These are phyloP conservation scores for Puntigrus tetrazona DNA, from an alignment of 2,113 vertebrate species.

Conservation along the genomic window DNA sequence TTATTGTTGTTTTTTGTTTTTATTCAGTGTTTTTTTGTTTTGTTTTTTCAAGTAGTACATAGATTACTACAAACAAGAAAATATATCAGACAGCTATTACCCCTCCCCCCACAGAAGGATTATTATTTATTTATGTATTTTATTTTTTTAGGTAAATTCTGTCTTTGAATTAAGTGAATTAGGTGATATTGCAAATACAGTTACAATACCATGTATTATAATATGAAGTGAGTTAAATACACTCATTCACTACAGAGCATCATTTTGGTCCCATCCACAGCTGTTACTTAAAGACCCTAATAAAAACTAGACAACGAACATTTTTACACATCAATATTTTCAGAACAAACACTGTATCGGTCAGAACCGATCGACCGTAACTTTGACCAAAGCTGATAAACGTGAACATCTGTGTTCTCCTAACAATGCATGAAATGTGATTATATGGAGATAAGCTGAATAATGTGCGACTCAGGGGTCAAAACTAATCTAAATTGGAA, in stretches of 20 bases:
- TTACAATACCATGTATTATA: neutral
- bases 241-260: neutral
- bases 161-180: neutral
- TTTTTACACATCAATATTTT: slow-evolving; percentile 11
- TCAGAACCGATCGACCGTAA: neutral
- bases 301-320: slow-evolving; percentile 13
- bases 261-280: neutral
- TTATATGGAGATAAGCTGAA: slow-evolving; percentile 46
- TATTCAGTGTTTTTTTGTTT: too few species aligned
- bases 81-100: too few species aligned
- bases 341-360: neutral
- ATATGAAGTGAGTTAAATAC: neutral
- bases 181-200: neutral
- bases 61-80: too few species aligned
- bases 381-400: slow-evolving; percentile 22
- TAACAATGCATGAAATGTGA: slow-evolving; percentile 49
- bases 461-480: slow-evolving; percentile 52
- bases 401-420: slow-evolving; percentile 37
- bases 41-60: too few species aligned
- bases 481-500: slow-evolving; percentile 58
- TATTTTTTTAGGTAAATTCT: neutral
- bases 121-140: too few species aligned
- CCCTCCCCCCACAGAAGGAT: too few species aligned
- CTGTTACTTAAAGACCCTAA: slow-evolving; percentile 9
- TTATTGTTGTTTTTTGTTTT: too few species aligned